Base-by-base conservation (phyloP, 30 jellyfish, hydroid and myxozoan genomes). In the Turritopsis dohrnii region DNA sequence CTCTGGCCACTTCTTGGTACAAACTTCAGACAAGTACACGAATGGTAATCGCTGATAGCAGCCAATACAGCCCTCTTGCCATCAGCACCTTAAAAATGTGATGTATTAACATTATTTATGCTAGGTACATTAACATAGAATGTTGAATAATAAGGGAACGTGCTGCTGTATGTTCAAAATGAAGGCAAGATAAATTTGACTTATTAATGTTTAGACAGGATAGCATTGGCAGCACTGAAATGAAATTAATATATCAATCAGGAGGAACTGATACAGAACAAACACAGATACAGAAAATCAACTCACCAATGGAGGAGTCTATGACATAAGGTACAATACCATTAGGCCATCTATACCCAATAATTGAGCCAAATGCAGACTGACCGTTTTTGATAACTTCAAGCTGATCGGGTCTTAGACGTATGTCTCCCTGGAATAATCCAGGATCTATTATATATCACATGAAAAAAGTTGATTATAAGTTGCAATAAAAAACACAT, bases 371-470 rank as follows among this genome's bases (percentile, higher is more conserved):
- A 29, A 74, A 74, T 21, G 53, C 73, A 74, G 26, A n/a, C 16
- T 22, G 54, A n/a, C 83, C 83, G 13, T 74, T 74, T 74, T 74
- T 26, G 0, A 74, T 21, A 74, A 16, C 65, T 23, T 74, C 83
- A 13, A 23, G 28, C 23, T 74, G 83, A 24, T 74, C 83, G 18
- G 83, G 83, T 30, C 65, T 74, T 21, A 74, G 16, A 24, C 24
- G 65, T n/a, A 74, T 74, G 60, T 74, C 83, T 23, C 83, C 83
- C 31, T 74, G 65, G 65, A 23, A 74, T n/a, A 74, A 31, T 16
- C 60, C 60, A n/a, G 77, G 22, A 27, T 69, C 77, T 69, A 69
- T 7, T 9, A 69, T 7, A n/a, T 7, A 23, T 0, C 0, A 69
- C 9, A 69, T 7, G 77, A 69, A 69, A 19, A 23, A 69, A 19